These are phyloP conservation scores for Ammospiza nelsoni DNA, from an alignment of 2,113 vertebrate species.

Conservation along the genomic window DNA sequence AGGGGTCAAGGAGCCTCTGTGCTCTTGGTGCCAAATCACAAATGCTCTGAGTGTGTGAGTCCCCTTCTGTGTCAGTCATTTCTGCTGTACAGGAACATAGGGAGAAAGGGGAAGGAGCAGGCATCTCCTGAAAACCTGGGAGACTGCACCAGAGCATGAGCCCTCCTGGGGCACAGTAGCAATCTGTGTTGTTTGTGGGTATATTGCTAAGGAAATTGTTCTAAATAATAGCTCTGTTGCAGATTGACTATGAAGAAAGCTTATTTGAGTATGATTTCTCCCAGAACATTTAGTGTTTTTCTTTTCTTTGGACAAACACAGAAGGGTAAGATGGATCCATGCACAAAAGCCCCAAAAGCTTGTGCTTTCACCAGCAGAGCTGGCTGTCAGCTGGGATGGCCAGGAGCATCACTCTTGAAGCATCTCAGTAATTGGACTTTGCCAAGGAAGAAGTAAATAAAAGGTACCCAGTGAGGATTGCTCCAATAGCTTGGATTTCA, in stretches of 20 bases:
- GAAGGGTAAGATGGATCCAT: slow-evolving; percentile 41
- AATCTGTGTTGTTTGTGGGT: neutral
- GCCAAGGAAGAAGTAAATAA: slow-evolving; percentile 54
- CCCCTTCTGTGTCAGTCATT: neutral
- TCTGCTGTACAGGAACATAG: neutral
- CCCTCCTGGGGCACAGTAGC: neutral
- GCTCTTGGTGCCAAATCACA: neutral
- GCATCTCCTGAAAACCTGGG: neutral
- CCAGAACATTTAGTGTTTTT: neutral
- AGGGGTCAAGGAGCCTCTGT: neutral
- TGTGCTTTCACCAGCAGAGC: slow-evolving; percentile 35
- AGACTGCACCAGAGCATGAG: neutral
- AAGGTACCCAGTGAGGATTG: slow-evolving; percentile 35
- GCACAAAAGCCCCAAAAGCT: slow-evolving; percentile 39
- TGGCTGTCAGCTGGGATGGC: slow-evolving; percentile 64
- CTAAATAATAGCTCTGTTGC: neutral
- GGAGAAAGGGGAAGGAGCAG: neutral
- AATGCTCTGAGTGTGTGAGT: neutral
- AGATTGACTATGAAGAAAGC: neutral
- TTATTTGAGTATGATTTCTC: neutral
- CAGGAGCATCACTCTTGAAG: slow-evolving; percentile 62
- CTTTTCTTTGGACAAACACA: neutral
- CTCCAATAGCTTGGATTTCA: slow-evolving; percentile 39
- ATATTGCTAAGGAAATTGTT: neutral
- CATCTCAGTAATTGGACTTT: slow-evolving; percentile 51